Conservation (phyloP, 2,797 vertebrate species). For the Pristis pectinata region DNA sequence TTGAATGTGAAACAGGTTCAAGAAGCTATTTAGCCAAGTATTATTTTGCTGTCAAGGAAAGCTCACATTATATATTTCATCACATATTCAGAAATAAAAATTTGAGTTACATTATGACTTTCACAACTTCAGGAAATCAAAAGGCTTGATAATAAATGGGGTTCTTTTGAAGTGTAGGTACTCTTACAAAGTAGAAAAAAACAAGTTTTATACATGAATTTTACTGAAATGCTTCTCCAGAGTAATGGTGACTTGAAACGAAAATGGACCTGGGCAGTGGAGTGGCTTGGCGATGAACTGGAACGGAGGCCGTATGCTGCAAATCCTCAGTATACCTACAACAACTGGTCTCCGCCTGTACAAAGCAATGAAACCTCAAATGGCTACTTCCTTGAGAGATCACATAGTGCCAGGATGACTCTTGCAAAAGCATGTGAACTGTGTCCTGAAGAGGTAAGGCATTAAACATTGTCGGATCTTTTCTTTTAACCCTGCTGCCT, state of each 20-base stretch:
- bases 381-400: slow-evolving; percentile 96
- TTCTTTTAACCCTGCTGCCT: neutral
- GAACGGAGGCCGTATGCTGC: slow-evolving; percentile 93
- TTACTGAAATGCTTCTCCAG: slow-evolving; percentile 56
- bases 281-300: slow-evolving; percentile 96
- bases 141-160: neutral
- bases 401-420: slow-evolving; percentile 97
- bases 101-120: neutral
- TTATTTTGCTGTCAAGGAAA: neutral
- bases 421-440: slow-evolving; percentile 99
- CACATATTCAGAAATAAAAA: neutral
- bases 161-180: neutral
- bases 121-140: neutral
- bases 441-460: slow-evolving; percentile 94
- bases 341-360: slow-evolving; percentile 97
- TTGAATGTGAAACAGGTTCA: no score
- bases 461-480: slow-evolving; percentile 5
- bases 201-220: neutral
- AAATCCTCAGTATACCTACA: slow-evolving; percentile 96
- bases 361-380: slow-evolving; percentile 99
- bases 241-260: slow-evolving; percentile 97
- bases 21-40: no score
- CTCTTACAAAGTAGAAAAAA: neutral
- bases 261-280: slow-evolving; percentile 98
- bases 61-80: neutral